A percentile compares a stretch with the other conserved stretches of the same genome.
phyloP scores from a whole-genome alignment of 2,797 vertebrate species.

The Fratercula arctica region DNA sequence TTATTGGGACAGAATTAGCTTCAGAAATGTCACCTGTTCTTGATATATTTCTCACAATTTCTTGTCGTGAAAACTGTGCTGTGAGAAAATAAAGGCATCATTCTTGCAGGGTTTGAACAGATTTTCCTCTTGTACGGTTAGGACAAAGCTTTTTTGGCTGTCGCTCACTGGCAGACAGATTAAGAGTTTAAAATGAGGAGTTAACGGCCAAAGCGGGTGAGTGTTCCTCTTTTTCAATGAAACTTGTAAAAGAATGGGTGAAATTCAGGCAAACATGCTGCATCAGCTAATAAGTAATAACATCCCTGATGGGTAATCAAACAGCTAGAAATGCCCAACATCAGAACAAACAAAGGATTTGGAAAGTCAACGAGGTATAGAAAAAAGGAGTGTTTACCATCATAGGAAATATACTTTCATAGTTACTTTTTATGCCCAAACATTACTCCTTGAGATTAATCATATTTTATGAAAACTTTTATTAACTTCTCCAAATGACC shows the following conservation, averaged over 20 bases:
- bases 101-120: not conserved
- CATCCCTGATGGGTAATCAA: constrained; percentile 22
- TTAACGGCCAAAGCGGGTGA: not conserved
- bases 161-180: not conserved
- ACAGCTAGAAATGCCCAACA: not conserved
- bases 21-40: not conserved
- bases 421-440: constrained; percentile 61
- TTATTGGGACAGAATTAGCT: not conserved
- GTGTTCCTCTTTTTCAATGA: not conserved
- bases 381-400: constrained; percentile 16
- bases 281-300: not conserved
- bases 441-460: constrained; percentile 63
- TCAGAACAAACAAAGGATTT: constrained; percentile 34
- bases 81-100: not conserved
- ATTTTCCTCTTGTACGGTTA: not conserved
- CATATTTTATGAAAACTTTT: constrained; percentile 79
- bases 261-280: not conserved
- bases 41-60: not conserved
- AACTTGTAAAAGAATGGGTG: not conserved
- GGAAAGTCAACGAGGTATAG: constrained; percentile 9
- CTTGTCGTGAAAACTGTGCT: not conserved
- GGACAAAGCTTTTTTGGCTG: not conserved
- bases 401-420: constrained; percentile 56
- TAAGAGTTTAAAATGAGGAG: not conserved
- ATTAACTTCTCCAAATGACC: constrained; percentile 76